Conservation (phyloP, 2,113 vertebrate species). For the Nyctibius bracteatus region DNA sequence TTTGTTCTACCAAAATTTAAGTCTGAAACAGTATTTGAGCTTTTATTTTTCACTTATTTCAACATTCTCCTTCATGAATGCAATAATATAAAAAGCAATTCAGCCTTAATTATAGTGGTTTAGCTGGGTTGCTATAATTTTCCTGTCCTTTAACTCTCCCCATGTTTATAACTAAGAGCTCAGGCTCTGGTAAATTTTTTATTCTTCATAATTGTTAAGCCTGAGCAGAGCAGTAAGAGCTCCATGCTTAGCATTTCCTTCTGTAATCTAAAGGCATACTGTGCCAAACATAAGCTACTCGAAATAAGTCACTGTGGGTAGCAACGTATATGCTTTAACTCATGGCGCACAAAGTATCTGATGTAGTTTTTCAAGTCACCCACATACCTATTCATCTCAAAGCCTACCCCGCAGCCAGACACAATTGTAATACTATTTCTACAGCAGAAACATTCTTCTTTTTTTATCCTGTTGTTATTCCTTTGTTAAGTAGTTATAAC, state of each 20-base stretch:
- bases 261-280: constrained; percentile 39
- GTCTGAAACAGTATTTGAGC: constrained; percentile 6
- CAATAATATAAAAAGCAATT: constrained; percentile 56
- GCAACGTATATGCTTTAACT: constrained; percentile 8
- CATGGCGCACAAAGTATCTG: not conserved
- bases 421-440: not conserved
- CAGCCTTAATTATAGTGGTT: constrained; percentile 63
- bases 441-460: not conserved
- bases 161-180: constrained; percentile 56
- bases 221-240: constrained; percentile 48
- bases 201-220: constrained; percentile 57
- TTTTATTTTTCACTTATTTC: constrained; percentile 57
- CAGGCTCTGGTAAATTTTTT: constrained; percentile 59
- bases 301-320: constrained; percentile 25
- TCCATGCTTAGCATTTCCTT: constrained; percentile 23
- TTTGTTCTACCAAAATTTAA: constrained; percentile 6
- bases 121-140: constrained; percentile 62
- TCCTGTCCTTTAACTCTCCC: constrained; percentile 61
- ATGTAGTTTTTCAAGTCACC: not conserved
- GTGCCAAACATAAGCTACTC: constrained; percentile 47
- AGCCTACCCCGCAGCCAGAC: not conserved
- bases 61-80: constrained; percentile 56
- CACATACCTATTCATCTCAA: not conserved
- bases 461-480: not conserved
- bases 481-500: not conserved